These are phyloP conservation scores for Pollicipes pollicipes DNA, from an alignment of 1,140 invertebrate species.

Conservation along the genomic window DNA sequence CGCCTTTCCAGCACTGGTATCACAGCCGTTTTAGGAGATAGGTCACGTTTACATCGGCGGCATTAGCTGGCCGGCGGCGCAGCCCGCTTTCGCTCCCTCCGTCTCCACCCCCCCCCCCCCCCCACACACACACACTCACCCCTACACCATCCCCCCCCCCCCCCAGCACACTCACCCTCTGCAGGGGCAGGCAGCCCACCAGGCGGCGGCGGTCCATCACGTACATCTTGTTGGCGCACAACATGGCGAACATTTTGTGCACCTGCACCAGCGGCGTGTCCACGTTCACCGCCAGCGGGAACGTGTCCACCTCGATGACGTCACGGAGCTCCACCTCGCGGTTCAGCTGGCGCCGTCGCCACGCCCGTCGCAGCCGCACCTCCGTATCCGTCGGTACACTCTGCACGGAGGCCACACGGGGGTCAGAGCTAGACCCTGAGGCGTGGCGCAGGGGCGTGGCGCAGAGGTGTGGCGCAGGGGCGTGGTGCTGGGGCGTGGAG, in stretches of 20 bases:
- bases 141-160: not conserved
- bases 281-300: constrained; percentile 2
- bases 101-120: too few relatives aligned
- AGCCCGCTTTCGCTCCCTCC: too few relatives aligned
- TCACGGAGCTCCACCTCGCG: not conserved
- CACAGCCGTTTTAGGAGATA: too few relatives aligned
- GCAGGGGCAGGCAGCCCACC: not conserved
- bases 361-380: not conserved
- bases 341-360: not conserved
- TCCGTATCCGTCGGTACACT: not conserved
- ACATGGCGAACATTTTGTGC: constrained; percentile 3
- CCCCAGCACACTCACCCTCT: not conserved
- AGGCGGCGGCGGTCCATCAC: not conserved
- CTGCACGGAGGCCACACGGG: not conserved
- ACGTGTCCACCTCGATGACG: not conserved
- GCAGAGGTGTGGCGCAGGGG: too few relatives aligned
- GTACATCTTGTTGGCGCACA: constrained; percentile 3
- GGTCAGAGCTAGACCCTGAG: too few relatives aligned
- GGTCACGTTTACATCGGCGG: too few relatives aligned
- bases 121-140: not conserved
- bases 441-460: too few relatives aligned
- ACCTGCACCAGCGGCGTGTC: not conserved
- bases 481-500: too few relatives aligned
- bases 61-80: too few relatives aligned
- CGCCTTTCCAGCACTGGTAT: too few relatives aligned